phyloP scores from a whole-genome alignment of 2,888 invertebrate genomes.

The Amphimallon solstitiale region DNA sequence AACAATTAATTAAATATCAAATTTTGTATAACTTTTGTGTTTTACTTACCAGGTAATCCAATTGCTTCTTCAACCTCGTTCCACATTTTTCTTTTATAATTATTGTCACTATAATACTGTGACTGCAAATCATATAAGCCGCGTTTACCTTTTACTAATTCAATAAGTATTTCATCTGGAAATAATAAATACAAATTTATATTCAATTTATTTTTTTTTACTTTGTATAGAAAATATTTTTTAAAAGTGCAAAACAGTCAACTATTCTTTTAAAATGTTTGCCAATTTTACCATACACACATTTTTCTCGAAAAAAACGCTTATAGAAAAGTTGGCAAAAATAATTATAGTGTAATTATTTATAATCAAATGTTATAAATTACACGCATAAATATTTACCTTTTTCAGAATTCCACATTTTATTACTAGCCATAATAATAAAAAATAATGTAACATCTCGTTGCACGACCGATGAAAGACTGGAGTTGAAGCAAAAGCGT shows the following conservation, averaged over 20 bases:
- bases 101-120: neutral
- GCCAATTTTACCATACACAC: neutral
- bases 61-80: neutral
- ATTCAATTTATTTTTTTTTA: neutral
- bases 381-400: conserved; percentile 12
- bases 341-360: neutral
- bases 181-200: conserved; percentile 7
- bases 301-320: neutral
- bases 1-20: conserved; percentile 3
- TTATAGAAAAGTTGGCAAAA: neutral
- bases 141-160: conserved; percentile 12
- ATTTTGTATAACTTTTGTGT: neutral
- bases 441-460: no score
- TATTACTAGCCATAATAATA: conserved; percentile 7
- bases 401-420: conserved; percentile 14
- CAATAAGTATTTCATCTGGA: neutral
- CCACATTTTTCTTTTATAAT: neutral
- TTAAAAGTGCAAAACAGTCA: neutral
- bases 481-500: conserved; percentile 20
- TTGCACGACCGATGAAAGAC: conserved; percentile 17
- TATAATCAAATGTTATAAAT: conserved; percentile 6
- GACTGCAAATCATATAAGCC: neutral
- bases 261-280: neutral
- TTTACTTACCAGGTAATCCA: neutral
- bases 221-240: neutral